Evolutionary conservation across 1,140 invertebrate genomes (phyloP).

Genomic region (Ceratina australensis): DNA sequence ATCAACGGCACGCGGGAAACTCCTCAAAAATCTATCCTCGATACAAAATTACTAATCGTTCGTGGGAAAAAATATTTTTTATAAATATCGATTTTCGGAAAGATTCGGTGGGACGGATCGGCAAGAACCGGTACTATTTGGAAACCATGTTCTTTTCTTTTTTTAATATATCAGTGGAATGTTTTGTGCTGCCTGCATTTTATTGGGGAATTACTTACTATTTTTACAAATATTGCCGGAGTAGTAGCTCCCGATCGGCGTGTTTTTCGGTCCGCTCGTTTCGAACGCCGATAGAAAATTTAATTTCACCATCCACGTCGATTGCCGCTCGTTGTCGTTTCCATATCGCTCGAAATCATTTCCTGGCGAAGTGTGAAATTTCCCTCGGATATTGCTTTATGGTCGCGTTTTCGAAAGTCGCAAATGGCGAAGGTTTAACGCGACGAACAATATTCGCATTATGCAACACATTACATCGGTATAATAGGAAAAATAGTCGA

Average conservation of each 20-base stretch:
- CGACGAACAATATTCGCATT: too few species aligned
- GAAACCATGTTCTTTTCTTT: too few species aligned
- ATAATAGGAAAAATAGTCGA: too few species aligned
- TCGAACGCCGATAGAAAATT: constrained; percentile 1
- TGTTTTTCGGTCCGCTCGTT: constrained; percentile 11
- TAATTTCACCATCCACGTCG: constrained; percentile 5
- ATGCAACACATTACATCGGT: too few species aligned
- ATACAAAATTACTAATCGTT: too few species aligned
- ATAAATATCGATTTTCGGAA: background rate
- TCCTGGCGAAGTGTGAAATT: constrained; percentile 3
- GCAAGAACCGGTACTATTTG: too few species aligned
- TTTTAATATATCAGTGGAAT: too few species aligned
- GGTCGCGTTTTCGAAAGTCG: constrained; percentile 1
- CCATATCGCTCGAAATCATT: background rate
- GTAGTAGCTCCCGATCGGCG: background rate
- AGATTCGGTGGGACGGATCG: background rate
- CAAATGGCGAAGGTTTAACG: background rate
- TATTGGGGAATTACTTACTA: background rate
- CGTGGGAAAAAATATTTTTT: background rate
- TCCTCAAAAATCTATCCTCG: background rate
- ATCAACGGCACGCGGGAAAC: background rate
- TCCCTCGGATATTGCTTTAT: background rate
- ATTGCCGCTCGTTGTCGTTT: background rate
- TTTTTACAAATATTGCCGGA: constrained; percentile 12
- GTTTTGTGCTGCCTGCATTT: too few species aligned